phyloP scores from a whole-genome alignment of 2,888 invertebrate species.

The Axea sp. region DNA sequence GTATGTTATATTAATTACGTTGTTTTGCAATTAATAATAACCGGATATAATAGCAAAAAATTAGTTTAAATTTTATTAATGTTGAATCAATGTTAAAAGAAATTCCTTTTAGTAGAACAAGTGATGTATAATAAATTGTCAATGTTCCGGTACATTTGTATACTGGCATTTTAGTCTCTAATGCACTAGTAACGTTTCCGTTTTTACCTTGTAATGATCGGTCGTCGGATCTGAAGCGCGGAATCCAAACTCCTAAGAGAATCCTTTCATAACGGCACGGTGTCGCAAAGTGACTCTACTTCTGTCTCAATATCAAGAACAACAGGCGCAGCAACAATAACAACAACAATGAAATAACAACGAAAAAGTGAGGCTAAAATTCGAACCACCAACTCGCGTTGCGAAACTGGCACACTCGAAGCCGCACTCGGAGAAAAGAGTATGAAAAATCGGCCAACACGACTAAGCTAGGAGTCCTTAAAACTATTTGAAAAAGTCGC shows the following conservation, averaged over 20 bases:
- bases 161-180: neutral
- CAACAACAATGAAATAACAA: neutral
- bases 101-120: too few species aligned
- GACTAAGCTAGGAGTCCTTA: neutral
- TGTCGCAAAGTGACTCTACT: conserved; percentile 7
- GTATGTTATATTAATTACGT: too few species aligned
- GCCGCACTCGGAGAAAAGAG: conserved; percentile 7
- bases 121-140: too few species aligned
- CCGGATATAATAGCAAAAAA: too few species aligned
- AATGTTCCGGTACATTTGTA: neutral
- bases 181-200: conserved; percentile 9
- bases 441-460: neutral
- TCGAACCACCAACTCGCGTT: conserved; percentile 11
- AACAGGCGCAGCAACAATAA: neutral
- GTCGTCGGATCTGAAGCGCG: conserved; percentile 14
- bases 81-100: too few species aligned
- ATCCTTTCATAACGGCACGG: conserved; percentile 45
- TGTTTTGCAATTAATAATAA: too few species aligned
- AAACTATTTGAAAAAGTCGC: conserved; percentile 9
- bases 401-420: conserved; percentile 12
- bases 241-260: conserved; percentile 42
- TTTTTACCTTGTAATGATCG: conserved; percentile 39
- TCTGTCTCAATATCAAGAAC: neutral
- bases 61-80: too few species aligned
- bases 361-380: neutral